Base-by-base conservation (phyloP, 2,797 vertebrate species). In the Smutsia temminckii region DNA sequence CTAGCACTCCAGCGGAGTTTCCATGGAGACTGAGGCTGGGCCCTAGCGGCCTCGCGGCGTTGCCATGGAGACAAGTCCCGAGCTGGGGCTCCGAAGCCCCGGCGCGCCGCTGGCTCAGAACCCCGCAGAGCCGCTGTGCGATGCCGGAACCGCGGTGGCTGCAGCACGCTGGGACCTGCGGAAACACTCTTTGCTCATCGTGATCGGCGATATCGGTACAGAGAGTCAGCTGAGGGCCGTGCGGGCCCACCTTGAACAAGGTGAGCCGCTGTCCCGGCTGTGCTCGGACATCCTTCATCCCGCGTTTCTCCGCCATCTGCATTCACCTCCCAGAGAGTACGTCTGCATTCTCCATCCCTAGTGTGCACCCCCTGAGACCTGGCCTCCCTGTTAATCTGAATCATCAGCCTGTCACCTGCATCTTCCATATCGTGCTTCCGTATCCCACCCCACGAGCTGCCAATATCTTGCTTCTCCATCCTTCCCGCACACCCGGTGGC, bases 1-100 rank as follows among this genome's bases (percentile, higher is more conserved):
- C 81, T 96, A 96, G 97, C 98, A 97, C 98, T 85, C 95, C 77
- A 1, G 78, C 37, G 57, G 51, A 93, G 99, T 99, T 99, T 99
- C 99, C 98, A 99, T 99, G 99, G 99, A 99, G 99, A 99, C 99
- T 96, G 98, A 98, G 97, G 98, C 97, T 91, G 95, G 97, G 98
- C 98, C 98, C 61, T 97, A 97, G 97, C 96, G 97, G 98, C 98
- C 98, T 95, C 97, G 96, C 97, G 85, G 96, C 97, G 99, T 99
- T 99, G 98, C 99, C 98, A 99, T 99, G 99, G 99, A 99, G 98
- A 99, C 99, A 93, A 94, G 97, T 92, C 83, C 87, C 11, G 98
- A 98, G 97, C 98, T 97, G 92, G 93, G 98, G 96, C 97, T 97
- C 80, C 93, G 51, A 95, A 96, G 89, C 93, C 93, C 86, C 51